Evolutionary conservation across 2,113 vertebrate genomes (phyloP), one percentile per base, ranked within the genome.

Genomic region (Tenrec ecaudatus): DNA sequence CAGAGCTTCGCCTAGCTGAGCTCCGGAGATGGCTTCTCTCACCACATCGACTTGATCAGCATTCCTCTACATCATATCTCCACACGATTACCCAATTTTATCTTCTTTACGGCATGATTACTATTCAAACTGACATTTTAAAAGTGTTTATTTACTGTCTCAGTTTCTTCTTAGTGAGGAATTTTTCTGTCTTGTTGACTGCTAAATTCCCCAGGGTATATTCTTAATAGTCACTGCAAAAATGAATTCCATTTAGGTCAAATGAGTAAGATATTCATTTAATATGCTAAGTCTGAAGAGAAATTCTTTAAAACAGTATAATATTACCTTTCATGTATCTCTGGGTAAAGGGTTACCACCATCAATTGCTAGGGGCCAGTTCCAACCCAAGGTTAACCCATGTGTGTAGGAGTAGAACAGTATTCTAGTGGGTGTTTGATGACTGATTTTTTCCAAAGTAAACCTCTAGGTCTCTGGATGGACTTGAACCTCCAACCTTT

Each of bases 81-180:
- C 4, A 47, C 47, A 27, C 27, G 20, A 16, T 81, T 33, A 40
- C 19, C 83, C 81, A 43, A 8, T 83, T 91, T 81, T 86, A 12
- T 93, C 82, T 95, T 86, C 71, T 92, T 78, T 62, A 91, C 60
- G 47, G 10, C 16, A 66, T 40, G 78, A 57, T 88, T 89, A 14
- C 36, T 92, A 73, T 92, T 60, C 66, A 82, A 93, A 85, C 69
- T 95, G 40, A 88, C 88, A 25, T 86, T 91, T 81, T 84, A 92
- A 47, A 47, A 71, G 23, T 84, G 68, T 85, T 62, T 15, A 86
- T 38, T 86, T 80, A 58, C 60, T 92, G 47, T 78, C 9, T 64
- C 75, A 79, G 64, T 60, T 84, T 71, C 20, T 86, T 82, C 11
- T 60, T 73, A 38, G 53, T 69, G 27, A n/a, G 60, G n/a, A 77